Percentiles rank a stretch among this genome's conserved stretches.
These are phyloP conservation scores for Fistularia tabacaria DNA, from an alignment of 2,797 vertebrate species.

Conservation along the genomic window DNA sequence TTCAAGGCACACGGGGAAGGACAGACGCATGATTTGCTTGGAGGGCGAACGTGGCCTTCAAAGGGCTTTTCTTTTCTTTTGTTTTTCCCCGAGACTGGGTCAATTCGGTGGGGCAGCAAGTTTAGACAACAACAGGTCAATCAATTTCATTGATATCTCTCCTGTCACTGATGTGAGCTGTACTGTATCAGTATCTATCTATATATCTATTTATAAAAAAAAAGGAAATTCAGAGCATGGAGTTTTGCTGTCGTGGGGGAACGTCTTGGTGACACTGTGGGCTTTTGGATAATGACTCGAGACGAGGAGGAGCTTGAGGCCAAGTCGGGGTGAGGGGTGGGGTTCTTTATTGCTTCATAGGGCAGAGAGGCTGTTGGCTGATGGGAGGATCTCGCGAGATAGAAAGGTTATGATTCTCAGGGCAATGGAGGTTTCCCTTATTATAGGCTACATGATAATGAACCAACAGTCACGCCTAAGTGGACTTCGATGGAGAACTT, in stretches of 20 bases:
- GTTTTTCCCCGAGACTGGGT: too few species aligned
- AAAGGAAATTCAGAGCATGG: background rate
- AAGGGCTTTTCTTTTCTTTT: too few species aligned
- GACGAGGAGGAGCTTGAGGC: slow-evolving; percentile 17
- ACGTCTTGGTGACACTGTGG: background rate
- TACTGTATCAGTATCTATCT: too few species aligned
- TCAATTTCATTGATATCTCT: background rate
- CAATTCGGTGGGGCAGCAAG: background rate
- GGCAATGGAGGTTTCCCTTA: slow-evolving; percentile 13
- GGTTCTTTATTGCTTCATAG: slow-evolving; percentile 57
- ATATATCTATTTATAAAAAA: background rate
- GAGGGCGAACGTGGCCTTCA: too few species aligned
- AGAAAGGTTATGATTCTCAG: slow-evolving; percentile 1
- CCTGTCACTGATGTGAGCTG: slow-evolving; percentile 6
- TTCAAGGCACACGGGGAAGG: background rate
- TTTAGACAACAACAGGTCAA: slow-evolving; percentile 14
- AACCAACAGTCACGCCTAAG: slow-evolving; percentile 8
- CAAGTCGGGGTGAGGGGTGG: slow-evolving; percentile 5
- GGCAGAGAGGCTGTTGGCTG: slow-evolving; percentile 4
- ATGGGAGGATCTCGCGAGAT: too few species aligned
- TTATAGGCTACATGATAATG: slow-evolving; percentile 17
- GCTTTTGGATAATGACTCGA: too few species aligned
- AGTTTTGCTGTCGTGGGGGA: slow-evolving; percentile 30
- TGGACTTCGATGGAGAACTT: slow-evolving; percentile 7
- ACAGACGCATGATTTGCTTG: too few species aligned